Evolutionary conservation across 1,140 invertebrate genomes (phyloP).

Genomic region (Dreissena rostriformis): DNA sequence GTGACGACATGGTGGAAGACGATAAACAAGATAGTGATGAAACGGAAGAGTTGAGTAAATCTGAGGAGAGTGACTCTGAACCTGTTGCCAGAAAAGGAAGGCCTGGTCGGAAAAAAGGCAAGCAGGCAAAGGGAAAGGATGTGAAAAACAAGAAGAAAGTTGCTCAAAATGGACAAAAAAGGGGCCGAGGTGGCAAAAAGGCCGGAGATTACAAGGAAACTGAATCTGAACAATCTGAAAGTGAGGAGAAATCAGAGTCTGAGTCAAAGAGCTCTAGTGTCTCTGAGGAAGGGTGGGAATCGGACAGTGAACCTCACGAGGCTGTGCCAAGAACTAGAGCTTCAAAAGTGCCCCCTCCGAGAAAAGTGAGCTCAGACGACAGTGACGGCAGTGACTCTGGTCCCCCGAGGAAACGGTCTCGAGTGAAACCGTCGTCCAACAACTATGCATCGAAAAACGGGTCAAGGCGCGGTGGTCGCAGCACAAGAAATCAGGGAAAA

Average conservation of each 20-base stretch:
- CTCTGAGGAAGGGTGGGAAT: slow-evolving; percentile 37
- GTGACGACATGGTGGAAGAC: slow-evolving; percentile 9
- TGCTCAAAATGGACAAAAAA: background rate
- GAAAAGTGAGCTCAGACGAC: background rate
- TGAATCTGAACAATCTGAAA: background rate
- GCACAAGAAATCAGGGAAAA: slow-evolving; percentile 78
- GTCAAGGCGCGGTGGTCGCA: slow-evolving; percentile 35
- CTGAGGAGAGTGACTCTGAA: slow-evolving; percentile 8
- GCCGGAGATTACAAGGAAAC: background rate
- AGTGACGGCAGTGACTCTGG: slow-evolving; percentile 43
- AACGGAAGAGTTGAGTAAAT: slow-evolving; percentile 60
- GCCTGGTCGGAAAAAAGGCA: background rate
- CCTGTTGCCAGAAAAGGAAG: background rate
- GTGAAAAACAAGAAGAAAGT: background rate
- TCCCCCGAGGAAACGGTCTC: slow-evolving; percentile 12
- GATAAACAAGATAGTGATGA: slow-evolving; percentile 68
- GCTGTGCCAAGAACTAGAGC: slow-evolving; percentile 13
- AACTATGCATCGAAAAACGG: slow-evolving; percentile 14
- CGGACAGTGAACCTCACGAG: slow-evolving; percentile 20
- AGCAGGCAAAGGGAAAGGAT: background rate
- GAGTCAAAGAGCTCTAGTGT: background rate
- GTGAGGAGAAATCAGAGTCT: slow-evolving; percentile 1
- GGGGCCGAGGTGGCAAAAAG: background rate
- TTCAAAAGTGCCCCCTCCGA: slow-evolving; percentile 33
- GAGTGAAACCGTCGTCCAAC: slow-evolving; percentile 15